These are phyloP conservation scores for Plagiodera versicolora DNA, from an alignment of 2,888 invertebrate species.

Conservation along the genomic window DNA sequence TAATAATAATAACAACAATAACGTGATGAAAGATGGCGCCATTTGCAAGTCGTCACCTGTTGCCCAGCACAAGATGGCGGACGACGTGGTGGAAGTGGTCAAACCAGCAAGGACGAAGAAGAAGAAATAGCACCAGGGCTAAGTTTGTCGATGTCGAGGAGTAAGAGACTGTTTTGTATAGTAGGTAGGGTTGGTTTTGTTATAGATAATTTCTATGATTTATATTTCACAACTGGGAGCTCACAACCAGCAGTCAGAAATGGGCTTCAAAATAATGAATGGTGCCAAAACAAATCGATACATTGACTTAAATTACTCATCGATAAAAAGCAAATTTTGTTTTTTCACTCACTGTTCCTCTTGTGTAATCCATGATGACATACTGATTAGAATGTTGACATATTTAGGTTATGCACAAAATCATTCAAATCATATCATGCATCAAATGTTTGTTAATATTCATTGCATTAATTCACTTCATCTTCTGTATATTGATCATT, in stretches of 20 bases:
- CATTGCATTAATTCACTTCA: not conserved
- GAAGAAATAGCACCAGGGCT: slow-evolving; percentile 53
- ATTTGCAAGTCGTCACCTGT: slow-evolving; percentile 1
- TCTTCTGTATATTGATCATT: no score
- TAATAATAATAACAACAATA: slow-evolving; percentile 26
- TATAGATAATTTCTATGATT: not conserved
- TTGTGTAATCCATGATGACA: not conserved
- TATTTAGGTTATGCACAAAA: not conserved
- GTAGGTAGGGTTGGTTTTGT: slow-evolving; percentile 2
- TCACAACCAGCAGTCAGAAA: no score
- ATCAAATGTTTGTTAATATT: not conserved
- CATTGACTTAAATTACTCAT: no score
- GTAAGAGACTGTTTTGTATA: slow-evolving; percentile 19
- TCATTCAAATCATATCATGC: not conserved
- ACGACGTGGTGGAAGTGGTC: slow-evolving; percentile 35
- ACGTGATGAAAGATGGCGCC: not conserved
- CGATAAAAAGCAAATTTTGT: no score
- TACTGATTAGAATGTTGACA: not conserved
- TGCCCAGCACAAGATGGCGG: slow-evolving; percentile 9
- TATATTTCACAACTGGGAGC: not conserved
- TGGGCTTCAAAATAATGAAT: no score
- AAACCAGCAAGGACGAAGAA: slow-evolving; percentile 56
- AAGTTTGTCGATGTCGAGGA: slow-evolving; percentile 38
- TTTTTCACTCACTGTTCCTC: no score
- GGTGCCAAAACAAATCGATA: no score